Conservation (phyloP, 1,140 invertebrate species). For the Drosophila kurseongensis region DNA sequence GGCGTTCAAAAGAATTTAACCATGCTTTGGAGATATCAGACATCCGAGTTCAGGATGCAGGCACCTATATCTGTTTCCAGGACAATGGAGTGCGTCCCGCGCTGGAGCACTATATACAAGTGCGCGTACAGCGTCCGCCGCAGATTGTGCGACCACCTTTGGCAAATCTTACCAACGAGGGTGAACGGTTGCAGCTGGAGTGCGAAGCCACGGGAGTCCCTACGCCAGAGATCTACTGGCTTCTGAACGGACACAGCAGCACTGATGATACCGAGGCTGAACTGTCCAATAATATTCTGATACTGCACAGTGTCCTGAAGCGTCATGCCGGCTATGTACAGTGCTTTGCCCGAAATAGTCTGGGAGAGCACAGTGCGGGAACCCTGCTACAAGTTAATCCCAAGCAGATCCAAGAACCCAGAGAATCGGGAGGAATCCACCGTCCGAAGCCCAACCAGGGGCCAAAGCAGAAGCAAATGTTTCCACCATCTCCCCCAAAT, state of each 20-base stretch:
- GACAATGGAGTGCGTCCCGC: conserved; percentile 84
- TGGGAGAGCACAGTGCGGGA: conserved; percentile 88
- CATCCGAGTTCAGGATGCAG: conserved; percentile 87
- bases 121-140: conserved; percentile 87
- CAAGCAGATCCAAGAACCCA: conserved; percentile 87
- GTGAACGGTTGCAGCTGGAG: conserved; percentile 87
- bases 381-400: conserved; percentile 90
- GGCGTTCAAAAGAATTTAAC: conserved; percentile 72
- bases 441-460: conserved; percentile 23
- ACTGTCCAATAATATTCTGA: conserved; percentile 86
- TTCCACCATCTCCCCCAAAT: conserved; percentile 93
- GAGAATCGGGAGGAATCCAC: conserved; percentile 6
- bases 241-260: conserved; percentile 91
- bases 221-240: conserved; percentile 90
- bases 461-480: conserved; percentile 85
- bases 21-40: conserved; percentile 88
- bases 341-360: conserved; percentile 92
- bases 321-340: conserved; percentile 94
- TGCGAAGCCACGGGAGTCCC: conserved; percentile 90
- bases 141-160: conserved; percentile 86
- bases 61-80: conserved; percentile 88
- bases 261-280: conserved; percentile 86
- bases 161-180: conserved; percentile 87
- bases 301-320: conserved; percentile 89
- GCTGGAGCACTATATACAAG: conserved; percentile 84